Evolutionary conservation across 2,113 vertebrate genomes (phyloP), one percentile per base, ranked within the genome.

Genomic region (Equus quagga): DNA sequence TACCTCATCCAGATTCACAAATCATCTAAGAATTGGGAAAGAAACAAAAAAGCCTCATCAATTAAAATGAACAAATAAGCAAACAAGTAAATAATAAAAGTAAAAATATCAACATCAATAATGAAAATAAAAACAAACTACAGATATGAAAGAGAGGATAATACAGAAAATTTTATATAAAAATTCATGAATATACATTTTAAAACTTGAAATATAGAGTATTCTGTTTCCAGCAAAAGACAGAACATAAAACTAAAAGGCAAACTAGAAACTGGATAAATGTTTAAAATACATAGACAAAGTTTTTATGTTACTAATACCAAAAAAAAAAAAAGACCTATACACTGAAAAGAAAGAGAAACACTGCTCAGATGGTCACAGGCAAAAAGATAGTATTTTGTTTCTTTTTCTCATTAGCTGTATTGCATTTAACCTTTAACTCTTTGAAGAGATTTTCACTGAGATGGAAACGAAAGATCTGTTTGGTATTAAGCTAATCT

Each of bases 111-210:
- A 69, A 24, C 8, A 60, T 33, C 8, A 49, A 70, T 28, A 67
- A 88, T 36, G 5, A 82, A 96, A 94, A 93, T 83, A 64, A 97
- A 91, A 86, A 60, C 13, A 60, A 85, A 58, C 36, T 6, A 65
- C 3, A 94, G 3, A 65, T 72, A 51, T 33, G n/a, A 75, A 93
- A 73, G 6, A 41, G 2, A 70, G 17, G 6, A 83, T 23, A 84
- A 83, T 70, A 81, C 8, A 17, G 23, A 82, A 81, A 44, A 51
- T 85, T 81, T 54, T 86, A 54, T 76, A 1, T 23, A 81, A 23
- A 90, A n/a, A 87, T 67, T 65, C 82, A 92, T 26, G 4, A 69
- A 65, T 62, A 41, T 82, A 69, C 4, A 76, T 89, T 91, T 88
- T 17, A 65, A 93, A 75, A 73, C 8, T 33, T 79, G 17, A 28